Evolutionary conservation across 2,888 invertebrate species (phyloP).

Genomic region (Eupelmus urozonus): DNA sequence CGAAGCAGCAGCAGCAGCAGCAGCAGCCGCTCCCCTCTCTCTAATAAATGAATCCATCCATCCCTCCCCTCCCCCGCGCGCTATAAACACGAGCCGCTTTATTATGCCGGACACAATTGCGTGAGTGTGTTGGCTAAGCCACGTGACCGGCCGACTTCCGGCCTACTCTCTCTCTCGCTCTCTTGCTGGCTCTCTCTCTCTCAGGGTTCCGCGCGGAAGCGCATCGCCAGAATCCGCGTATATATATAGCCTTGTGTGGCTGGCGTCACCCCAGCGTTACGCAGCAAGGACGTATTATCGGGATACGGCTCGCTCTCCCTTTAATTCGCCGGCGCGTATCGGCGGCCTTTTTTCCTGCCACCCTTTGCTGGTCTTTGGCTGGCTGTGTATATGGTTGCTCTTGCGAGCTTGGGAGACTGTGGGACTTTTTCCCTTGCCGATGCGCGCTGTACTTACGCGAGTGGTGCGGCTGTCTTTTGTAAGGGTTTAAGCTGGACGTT

Average conservation of each 20-base stretch:
- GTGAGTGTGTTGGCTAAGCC: slow-evolving; percentile 77
- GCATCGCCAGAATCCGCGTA: slow-evolving; percentile 52
- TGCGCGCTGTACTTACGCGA: neutral
- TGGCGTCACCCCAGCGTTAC: too few relatives aligned
- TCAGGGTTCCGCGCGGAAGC: slow-evolving; percentile 55
- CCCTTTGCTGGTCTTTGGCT: slow-evolving; percentile 8
- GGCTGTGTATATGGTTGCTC: neutral
- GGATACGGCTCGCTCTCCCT: slow-evolving; percentile 12
- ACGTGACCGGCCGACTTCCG: slow-evolving; percentile 77
- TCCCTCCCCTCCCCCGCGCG: slow-evolving; percentile 21
- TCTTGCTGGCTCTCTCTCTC: neutral
- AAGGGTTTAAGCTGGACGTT: too few relatives aligned
- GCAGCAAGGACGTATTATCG: too few relatives aligned
- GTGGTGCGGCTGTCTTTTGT: neutral
- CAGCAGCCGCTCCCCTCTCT: slow-evolving; percentile 6
- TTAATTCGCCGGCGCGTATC: neutral
- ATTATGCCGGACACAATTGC: slow-evolving; percentile 77
- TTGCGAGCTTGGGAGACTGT: neutral
- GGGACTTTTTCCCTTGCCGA: slow-evolving; percentile 10
- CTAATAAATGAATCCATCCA: slow-evolving; percentile 49
- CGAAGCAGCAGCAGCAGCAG: slow-evolving; percentile 52
- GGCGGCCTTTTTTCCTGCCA: slow-evolving; percentile 13
- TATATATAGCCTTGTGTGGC: too few relatives aligned
- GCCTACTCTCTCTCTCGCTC: slow-evolving; percentile 27
- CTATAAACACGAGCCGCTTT: slow-evolving; percentile 65